Conservation (phyloP, 2,113 vertebrate genomes). For the Trogon melanurus region DNA sequence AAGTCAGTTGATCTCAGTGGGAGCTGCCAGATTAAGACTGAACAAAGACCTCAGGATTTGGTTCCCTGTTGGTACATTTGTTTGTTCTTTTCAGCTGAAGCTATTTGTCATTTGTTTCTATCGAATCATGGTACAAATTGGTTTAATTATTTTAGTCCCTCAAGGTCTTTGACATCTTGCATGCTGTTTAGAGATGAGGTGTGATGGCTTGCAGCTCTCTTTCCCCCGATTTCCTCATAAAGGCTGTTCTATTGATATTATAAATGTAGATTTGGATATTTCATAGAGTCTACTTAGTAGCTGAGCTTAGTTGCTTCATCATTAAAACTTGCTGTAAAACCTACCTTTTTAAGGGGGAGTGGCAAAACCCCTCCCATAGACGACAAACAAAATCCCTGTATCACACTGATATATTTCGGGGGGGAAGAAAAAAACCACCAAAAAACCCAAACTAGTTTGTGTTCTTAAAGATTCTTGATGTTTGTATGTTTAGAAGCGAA, state of each 20-base stretch:
- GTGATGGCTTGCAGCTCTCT: not conserved
- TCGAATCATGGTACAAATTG: constrained; percentile 25
- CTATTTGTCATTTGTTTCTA: constrained; percentile 30
- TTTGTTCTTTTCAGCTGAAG: constrained; percentile 28
- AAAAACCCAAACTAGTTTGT: not conserved
- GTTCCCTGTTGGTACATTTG: not conserved
- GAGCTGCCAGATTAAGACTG: constrained; percentile 12
- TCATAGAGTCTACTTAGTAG: not conserved
- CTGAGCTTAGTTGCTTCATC: not conserved
- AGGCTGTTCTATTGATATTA: not conserved
- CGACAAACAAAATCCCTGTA: not conserved
- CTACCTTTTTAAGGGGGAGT: not conserved
- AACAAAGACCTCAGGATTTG: constrained; percentile 21
- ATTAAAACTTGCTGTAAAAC: not conserved
- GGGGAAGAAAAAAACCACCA: no score
- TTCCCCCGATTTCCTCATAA: not conserved
- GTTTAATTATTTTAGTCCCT: constrained; percentile 42
- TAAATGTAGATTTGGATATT: not conserved
- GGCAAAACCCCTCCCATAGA: not conserved
- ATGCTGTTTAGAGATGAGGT: not conserved
- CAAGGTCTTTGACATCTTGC: not conserved
- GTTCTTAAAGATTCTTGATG: not conserved
- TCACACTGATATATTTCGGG: not conserved
- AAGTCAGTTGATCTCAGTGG: not conserved
- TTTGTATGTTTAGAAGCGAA: not conserved